Evolutionary conservation across 2,888 invertebrate genomes (phyloP).

Genomic region (Phytoseiulus persimilis): DNA sequence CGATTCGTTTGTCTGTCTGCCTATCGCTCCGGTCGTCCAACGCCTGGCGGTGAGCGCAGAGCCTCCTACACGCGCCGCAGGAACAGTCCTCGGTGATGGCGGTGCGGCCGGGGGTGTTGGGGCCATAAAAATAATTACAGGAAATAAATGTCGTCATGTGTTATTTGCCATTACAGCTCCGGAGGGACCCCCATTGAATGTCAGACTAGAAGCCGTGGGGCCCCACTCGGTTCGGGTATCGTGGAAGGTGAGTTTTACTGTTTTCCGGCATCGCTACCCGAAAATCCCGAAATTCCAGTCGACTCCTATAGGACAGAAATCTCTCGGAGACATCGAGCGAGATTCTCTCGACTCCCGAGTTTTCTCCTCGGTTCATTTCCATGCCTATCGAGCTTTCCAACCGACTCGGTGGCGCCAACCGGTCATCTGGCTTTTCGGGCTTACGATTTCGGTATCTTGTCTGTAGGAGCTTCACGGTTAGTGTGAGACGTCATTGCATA

Average conservation of each 20-base stretch:
- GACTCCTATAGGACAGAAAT: no score
- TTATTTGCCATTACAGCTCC: conserved; percentile 47
- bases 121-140: neutral
- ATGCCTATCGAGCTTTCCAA: no score
- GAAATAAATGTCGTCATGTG: neutral
- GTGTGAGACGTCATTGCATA: no score
- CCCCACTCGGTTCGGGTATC: conserved; percentile 49
- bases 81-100: neutral
- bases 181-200: conserved; percentile 49
- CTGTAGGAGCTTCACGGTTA: no score
- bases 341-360: no score
- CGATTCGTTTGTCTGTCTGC: neutral
- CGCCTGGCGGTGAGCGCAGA: neutral
- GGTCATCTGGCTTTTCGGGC: no score
- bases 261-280: neutral
- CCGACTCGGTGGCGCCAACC: no score
- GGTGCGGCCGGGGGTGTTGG: neutral
- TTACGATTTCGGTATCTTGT: no score
- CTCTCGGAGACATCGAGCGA: no score
- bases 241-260: conserved; percentile 48
- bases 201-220: conserved; percentile 48
- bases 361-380: no score
- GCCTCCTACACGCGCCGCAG: neutral
- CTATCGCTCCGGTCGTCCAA: neutral
- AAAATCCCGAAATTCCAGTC: neutral